These are phyloP conservation scores for Polypedilum pembai DNA, from an alignment of 1,140 invertebrate species.

Conservation along the genomic window DNA sequence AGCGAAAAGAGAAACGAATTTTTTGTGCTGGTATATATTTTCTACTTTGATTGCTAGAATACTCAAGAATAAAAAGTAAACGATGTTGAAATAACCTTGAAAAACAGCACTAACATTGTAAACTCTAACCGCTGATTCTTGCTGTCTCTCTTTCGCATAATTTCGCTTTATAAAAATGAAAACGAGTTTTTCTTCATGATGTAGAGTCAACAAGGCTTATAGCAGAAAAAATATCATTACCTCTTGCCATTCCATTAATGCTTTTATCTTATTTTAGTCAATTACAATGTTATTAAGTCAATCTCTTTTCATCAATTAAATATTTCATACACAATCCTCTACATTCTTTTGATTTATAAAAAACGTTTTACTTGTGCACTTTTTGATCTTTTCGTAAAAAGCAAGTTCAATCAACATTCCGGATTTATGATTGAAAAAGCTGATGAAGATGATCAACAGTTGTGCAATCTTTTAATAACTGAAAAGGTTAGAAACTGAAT, in stretches of 20 bases:
- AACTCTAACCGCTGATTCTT: slow-evolving; percentile 12
- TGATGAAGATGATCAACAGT: background rate
- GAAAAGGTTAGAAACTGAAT: slow-evolving; percentile 13
- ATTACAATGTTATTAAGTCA: background rate
- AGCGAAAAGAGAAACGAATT: too few species aligned
- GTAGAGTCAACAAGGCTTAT: background rate
- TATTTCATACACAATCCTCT: background rate
- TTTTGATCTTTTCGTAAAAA: background rate
- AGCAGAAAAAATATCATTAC: slow-evolving; percentile 18
- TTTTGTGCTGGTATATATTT: background rate
- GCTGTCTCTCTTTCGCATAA: background rate
- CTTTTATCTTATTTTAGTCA: background rate
- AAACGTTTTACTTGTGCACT: background rate
- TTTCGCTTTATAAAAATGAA: slow-evolving; percentile 25
- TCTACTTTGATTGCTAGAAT: background rate
- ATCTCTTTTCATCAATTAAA: background rate
- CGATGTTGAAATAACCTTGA: slow-evolving; percentile 27
- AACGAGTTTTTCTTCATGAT: slow-evolving; percentile 22
- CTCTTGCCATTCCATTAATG: background rate
- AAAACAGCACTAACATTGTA: slow-evolving; percentile 13
- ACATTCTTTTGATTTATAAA: background rate
- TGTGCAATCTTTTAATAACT: slow-evolving; percentile 6
- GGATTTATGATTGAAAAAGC: too few species aligned
- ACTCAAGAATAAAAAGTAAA: background rate
- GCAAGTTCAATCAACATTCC: background rate